phyloP scores from a whole-genome alignment of 1,140 invertebrate genomes.

The Trissolcus basalis region DNA sequence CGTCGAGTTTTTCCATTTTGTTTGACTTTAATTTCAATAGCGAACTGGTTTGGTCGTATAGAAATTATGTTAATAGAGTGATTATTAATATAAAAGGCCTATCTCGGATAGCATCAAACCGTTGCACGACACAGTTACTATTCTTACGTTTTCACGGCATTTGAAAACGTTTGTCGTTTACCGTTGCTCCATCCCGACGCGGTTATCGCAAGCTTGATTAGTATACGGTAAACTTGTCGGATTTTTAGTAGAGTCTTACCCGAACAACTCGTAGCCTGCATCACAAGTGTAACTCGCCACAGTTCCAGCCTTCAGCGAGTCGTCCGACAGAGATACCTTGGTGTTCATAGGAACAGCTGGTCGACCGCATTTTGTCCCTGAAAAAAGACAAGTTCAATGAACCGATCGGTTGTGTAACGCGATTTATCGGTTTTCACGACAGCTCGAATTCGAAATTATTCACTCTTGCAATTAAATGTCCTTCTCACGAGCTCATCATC shows the following conservation, averaged over 20 bases:
- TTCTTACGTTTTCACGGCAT: constrained; percentile 49
- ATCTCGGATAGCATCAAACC: constrained; percentile 26
- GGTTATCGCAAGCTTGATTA: constrained; percentile 54
- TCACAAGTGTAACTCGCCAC: constrained; percentile 88
- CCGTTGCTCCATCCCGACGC: constrained; percentile 53
- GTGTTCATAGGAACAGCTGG: constrained; percentile 90
- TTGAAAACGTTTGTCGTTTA: constrained; percentile 54
- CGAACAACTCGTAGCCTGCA: constrained; percentile 85
- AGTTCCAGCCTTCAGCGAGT: constrained; percentile 77
- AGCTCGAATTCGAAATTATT: background rate
- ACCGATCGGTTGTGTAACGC: constrained; percentile 39
- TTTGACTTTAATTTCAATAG: constrained; percentile 6
- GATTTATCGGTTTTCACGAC: constrained; percentile 20
- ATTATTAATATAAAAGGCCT: constrained; percentile 30
- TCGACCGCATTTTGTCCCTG: constrained; percentile 82
- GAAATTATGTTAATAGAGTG: constrained; percentile 55
- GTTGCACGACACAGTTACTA: constrained; percentile 47
- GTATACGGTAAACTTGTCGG: constrained; percentile 59
- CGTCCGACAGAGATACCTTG: constrained; percentile 78
- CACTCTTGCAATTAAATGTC: too few species aligned
- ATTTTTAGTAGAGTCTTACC: constrained; percentile 76
- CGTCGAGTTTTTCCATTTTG: too few species aligned
- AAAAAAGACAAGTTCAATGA: constrained; percentile 59
- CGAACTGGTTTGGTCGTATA: constrained; percentile 35
- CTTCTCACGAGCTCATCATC: too few species aligned